Evolutionary conservation across 2,113 vertebrate species (phyloP).

Genomic region (Microcebus jonahi): DNA sequence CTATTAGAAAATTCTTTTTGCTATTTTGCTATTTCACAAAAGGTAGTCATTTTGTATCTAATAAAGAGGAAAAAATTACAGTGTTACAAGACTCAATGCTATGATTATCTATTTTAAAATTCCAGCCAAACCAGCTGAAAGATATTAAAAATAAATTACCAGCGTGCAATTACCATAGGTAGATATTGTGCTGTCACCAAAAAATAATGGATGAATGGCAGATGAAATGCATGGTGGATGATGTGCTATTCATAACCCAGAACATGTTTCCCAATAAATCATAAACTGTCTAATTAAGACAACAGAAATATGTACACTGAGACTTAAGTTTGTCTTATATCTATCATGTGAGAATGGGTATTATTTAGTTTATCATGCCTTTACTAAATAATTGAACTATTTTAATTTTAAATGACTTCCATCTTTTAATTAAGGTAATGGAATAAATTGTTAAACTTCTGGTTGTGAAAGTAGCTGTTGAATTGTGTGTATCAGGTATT

Average conservation of each 20-base stretch:
- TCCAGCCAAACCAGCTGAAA: conserved; percentile 58
- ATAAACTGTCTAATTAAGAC: conserved; percentile 51
- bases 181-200: conserved; percentile 63
- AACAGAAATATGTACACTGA: neutral
- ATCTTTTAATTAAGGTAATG: neutral
- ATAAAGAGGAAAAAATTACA: conserved; percentile 48
- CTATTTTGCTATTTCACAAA: conserved; percentile 45
- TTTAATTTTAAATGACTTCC: neutral
- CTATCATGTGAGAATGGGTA: neutral
- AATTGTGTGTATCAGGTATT: neutral
- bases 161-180: conserved; percentile 58
- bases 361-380: neutral
- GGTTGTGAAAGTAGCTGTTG: neutral
- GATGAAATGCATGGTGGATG: neutral
- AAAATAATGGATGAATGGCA: conserved; percentile 63
- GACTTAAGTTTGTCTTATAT: neutral
- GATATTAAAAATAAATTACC: conserved; percentile 76
- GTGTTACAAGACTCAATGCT: conserved; percentile 53
- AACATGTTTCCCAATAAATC: conserved; percentile 14
- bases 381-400: conserved; percentile 22
- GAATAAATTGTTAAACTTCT: neutral
- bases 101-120: conserved; percentile 73
- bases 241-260: conserved; percentile 27
- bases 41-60: conserved; percentile 49
- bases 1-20: conserved; percentile 44